Percentiles rank a stretch among this genome's conserved stretches.
These are phyloP conservation scores for Hypotaenidia philippensis DNA, from an alignment of 2,797 vertebrate species.

Conservation along the genomic window DNA sequence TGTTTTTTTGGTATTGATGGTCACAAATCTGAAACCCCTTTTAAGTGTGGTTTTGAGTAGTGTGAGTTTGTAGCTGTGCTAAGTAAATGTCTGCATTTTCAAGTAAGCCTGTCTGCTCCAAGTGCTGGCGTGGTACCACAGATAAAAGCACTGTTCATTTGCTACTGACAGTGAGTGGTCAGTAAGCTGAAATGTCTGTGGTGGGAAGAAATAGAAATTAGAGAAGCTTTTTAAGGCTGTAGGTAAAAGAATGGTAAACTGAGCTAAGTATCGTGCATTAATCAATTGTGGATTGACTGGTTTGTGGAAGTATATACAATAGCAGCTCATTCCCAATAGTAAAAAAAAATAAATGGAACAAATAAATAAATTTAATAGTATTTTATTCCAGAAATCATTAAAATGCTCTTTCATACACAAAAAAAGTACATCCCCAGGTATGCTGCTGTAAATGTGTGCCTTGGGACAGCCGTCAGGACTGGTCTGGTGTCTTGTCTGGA, in stretches of 20 bases:
- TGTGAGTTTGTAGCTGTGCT: background rate
- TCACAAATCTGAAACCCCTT: background rate
- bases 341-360: no score
- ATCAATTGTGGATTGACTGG: background rate
- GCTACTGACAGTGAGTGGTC: background rate
- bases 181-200: background rate
- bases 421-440: background rate
- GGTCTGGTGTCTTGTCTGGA: background rate
- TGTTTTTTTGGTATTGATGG: background rate
- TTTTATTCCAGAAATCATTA: no score
- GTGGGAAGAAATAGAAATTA: background rate
- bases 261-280: accelerated
- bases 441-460: accelerated
- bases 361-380: no score
- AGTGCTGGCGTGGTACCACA: background rate
- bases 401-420: background rate
- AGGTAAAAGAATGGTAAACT: background rate
- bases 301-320: background rate
- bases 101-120: background rate
- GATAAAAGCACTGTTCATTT: background rate
- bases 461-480: background rate
- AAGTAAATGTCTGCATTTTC: background rate
- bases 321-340: background rate
- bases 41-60: background rate
- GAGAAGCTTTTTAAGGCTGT: background rate